phyloP scores from a whole-genome alignment of 2,888 invertebrate genomes.

The Hemithea aestivaria region DNA sequence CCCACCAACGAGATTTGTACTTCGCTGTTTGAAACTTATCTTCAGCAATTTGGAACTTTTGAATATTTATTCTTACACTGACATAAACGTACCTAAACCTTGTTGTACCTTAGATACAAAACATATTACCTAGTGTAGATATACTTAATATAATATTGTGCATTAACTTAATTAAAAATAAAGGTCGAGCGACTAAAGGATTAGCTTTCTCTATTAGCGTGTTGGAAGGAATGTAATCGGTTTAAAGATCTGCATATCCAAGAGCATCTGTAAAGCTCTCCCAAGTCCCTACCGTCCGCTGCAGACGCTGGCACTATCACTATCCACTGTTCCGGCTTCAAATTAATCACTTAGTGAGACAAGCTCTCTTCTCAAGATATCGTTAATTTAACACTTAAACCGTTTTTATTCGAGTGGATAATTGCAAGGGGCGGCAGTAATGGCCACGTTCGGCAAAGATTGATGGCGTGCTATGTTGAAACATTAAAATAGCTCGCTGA shows the following conservation, averaged over 20 bases:
- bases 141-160: too few species aligned
- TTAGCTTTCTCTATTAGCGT: slow-evolving; percentile 9
- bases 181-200: slow-evolving; percentile 11
- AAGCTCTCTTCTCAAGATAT: slow-evolving; percentile 68
- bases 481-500: slow-evolving; percentile 69
- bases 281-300: slow-evolving; percentile 31
- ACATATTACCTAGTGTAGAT: too few species aligned
- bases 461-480: slow-evolving; percentile 68
- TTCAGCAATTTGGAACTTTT: slow-evolving; percentile 10
- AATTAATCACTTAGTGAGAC: slow-evolving; percentile 71
- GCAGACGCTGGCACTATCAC: slow-evolving; percentile 45
- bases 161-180: too few species aligned
- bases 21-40: slow-evolving; percentile 37
- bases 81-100: too few species aligned
- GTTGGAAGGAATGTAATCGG: slow-evolving; percentile 12
- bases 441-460: slow-evolving; percentile 69
- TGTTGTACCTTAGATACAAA: too few species aligned
- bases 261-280: slow-evolving; percentile 25
- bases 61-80: too few species aligned
- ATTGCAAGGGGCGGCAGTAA: slow-evolving; percentile 70
- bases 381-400: slow-evolving; percentile 77
- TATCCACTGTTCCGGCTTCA: slow-evolving; percentile 37
- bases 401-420: slow-evolving; percentile 76
- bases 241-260: slow-evolving; percentile 20
- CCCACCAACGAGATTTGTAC: slow-evolving; percentile 44